Conservation (phyloP, 2,888 invertebrate species). For the Aleiodes alternator region DNA sequence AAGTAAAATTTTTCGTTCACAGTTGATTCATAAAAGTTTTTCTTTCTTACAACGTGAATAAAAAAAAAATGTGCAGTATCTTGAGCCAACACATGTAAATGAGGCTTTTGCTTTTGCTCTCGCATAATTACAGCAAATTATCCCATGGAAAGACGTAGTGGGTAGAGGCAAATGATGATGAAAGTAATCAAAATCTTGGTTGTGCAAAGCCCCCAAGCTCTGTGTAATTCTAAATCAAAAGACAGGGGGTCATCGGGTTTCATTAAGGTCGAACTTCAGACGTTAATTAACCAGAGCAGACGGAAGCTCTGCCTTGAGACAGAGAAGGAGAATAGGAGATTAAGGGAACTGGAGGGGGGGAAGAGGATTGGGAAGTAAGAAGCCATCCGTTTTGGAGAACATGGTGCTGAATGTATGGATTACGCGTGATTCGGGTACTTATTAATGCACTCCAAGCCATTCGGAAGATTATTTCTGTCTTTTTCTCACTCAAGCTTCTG, state of each 20-base stretch:
- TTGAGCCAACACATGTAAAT: conserved; percentile 25
- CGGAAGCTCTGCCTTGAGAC: conserved; percentile 51
- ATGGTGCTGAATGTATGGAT: conserved; percentile 10
- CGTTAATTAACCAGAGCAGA: conserved; percentile 57
- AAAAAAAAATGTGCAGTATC: not conserved
- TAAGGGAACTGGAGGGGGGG: conserved; percentile 22
- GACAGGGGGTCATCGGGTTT: conserved; percentile 61
- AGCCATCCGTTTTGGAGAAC: not conserved
- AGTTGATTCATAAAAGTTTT: not conserved
- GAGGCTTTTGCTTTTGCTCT: conserved; percentile 6
- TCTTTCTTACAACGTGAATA: not conserved
- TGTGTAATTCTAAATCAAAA: conserved; percentile 62
- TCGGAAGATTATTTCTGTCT: too few relatives aligned
- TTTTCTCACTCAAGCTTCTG: not conserved
- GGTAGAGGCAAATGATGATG: conserved; percentile 34
- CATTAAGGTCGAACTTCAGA: conserved; percentile 62
- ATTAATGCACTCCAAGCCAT: not conserved
- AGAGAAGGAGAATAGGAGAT: not conserved
- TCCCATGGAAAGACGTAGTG: not conserved
- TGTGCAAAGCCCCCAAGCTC: conserved; percentile 45
- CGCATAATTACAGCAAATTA: conserved; percentile 41
- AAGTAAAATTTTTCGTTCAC: too few relatives aligned
- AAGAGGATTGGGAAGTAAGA: conserved; percentile 39
- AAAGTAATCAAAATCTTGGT: conserved; percentile 69
- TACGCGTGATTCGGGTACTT: conserved; percentile 28